A percentile compares a stretch with the other conserved stretches of the same genome.
Evolutionary conservation across 2,797 vertebrate species (phyloP).

Genomic region (Syngnathus acus): DNA sequence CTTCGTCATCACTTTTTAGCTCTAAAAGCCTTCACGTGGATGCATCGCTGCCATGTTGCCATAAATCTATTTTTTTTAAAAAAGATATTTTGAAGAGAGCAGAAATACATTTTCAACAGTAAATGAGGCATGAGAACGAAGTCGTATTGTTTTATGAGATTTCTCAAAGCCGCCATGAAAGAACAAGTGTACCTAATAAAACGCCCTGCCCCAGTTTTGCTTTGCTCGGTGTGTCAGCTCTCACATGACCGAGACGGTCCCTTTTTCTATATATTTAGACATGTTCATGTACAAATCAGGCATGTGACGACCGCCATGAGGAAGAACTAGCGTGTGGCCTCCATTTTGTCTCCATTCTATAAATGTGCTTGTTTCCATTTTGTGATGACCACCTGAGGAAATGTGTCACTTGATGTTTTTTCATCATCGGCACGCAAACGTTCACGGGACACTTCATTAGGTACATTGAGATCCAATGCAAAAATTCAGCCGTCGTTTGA

Average conservation of each 20-base stretch:
- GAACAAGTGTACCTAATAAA: neutral
- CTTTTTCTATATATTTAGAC: constrained; percentile 3
- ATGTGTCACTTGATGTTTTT: neutral
- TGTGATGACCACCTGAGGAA: constrained; percentile 1
- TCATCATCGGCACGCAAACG: neutral
- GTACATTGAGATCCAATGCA: neutral
- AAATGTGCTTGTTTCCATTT: constrained; percentile 2
- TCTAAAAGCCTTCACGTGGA: neutral
- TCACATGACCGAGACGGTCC: neutral
- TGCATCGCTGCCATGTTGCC: neutral
- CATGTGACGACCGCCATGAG: neutral
- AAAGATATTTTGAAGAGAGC: neutral
- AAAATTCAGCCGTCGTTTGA: neutral
- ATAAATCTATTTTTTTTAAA: neutral
- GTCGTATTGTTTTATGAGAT: too few relatives aligned
- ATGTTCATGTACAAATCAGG: neutral
- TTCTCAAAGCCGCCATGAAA: neutral
- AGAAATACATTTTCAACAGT: neutral
- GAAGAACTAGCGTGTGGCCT: constrained; percentile 1
- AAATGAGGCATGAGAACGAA: too few relatives aligned
- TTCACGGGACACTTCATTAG: neutral
- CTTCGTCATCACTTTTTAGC: neutral
- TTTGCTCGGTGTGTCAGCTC: neutral
- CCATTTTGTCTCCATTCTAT: neutral
- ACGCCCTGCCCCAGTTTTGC: neutral